Evolutionary conservation across 1,140 invertebrate genomes (phyloP).

Genomic region (Drosophila busckii): DNA sequence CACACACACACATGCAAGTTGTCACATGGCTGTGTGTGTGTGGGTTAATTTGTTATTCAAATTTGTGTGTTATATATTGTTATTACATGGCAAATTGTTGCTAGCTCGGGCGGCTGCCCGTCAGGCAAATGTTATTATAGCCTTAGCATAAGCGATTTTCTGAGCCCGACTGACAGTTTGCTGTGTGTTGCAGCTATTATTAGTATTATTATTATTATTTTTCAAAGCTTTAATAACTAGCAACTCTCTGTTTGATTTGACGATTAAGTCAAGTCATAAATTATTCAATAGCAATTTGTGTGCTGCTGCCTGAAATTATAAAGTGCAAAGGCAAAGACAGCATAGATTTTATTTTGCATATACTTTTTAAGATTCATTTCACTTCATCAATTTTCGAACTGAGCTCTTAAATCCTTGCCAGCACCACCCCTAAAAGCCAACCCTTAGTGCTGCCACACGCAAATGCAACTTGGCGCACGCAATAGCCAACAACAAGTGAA

Average conservation of each 20-base stretch:
- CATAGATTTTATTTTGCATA: too few relatives aligned
- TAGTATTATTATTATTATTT: background rate
- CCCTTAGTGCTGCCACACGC: too few relatives aligned
- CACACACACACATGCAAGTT: slow-evolving; percentile 44
- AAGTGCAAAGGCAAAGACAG: too few relatives aligned
- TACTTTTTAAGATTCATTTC: too few relatives aligned
- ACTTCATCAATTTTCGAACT: too few relatives aligned
- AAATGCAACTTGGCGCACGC: slow-evolving; percentile 15
- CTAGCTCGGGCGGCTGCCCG: slow-evolving; percentile 29
- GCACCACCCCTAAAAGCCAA: too few relatives aligned
- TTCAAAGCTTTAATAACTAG: too few relatives aligned
- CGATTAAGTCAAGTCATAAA: too few relatives aligned
- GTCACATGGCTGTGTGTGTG: slow-evolving; percentile 49
- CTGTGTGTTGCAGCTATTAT: background rate
- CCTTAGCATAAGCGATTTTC: slow-evolving; percentile 30
- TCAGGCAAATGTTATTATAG: slow-evolving; percentile 32
- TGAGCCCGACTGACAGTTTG: slow-evolving; percentile 1
- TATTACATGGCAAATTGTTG: slow-evolving; percentile 70
- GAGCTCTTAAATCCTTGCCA: too few relatives aligned
- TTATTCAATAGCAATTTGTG: too few relatives aligned
- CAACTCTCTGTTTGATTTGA: too few relatives aligned
- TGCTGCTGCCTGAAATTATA: too few relatives aligned
- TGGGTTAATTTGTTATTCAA: slow-evolving; percentile 75
- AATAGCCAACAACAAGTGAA: slow-evolving; percentile 35
- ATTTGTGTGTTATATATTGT: slow-evolving; percentile 76